Percentiles rank a stretch among this genome's conserved stretches.
Conservation (phyloP, 2,113 vertebrate genomes). For the Dipodomys ordii region DNA sequence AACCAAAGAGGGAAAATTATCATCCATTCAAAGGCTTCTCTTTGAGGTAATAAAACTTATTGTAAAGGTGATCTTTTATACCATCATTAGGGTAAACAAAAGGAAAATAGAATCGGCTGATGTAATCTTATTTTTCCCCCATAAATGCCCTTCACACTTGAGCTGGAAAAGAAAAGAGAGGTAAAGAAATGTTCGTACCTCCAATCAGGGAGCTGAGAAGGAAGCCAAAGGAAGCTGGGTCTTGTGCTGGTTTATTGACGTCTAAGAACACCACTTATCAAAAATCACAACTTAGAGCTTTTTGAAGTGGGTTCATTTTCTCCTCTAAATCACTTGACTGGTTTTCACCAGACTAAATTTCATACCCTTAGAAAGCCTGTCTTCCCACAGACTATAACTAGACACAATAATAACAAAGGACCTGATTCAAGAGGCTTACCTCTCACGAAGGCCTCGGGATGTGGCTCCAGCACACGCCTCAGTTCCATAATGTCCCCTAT, state of each 20-base stretch:
- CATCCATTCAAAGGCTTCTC: background rate
- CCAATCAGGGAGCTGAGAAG: background rate
- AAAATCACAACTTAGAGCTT: slow-evolving; percentile 65
- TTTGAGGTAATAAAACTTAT: background rate
- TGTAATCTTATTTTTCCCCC: background rate
- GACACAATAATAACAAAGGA: too few relatives aligned
- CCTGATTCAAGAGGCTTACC: accelerated
- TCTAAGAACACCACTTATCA: slow-evolving; percentile 54
- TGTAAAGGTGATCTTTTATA: background rate
- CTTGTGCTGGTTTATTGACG: slow-evolving; percentile 49
- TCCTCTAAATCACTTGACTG: slow-evolving; percentile 61
- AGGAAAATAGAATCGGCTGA: background rate
- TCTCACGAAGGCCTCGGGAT: background rate
- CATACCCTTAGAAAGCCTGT: background rate
- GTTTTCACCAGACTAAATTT: slow-evolving; percentile 54
- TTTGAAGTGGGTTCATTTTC: slow-evolving; percentile 71
- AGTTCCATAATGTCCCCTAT: background rate
- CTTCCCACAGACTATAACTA: background rate
- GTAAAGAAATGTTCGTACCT: background rate
- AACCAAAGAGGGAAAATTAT: background rate
- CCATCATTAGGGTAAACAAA: background rate
- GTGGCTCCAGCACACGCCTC: background rate
- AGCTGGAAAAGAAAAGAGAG: background rate
- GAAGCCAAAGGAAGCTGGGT: background rate
- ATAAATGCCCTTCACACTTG: background rate